phyloP scores from a whole-genome alignment of 2,797 vertebrate species.

The Propithecus perrieri region DNA sequence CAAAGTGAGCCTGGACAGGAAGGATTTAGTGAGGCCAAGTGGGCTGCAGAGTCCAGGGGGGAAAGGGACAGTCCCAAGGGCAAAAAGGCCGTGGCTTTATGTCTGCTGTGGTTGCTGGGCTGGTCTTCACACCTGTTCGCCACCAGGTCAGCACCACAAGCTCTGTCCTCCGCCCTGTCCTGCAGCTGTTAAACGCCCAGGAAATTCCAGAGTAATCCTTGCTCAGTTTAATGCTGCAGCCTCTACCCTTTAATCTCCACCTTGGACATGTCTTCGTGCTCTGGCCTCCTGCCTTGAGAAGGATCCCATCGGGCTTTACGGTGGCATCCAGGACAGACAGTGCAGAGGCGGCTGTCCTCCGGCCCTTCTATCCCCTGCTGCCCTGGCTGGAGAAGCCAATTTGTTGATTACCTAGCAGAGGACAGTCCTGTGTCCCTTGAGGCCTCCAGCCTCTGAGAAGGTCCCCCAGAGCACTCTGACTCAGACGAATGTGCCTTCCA shows the following conservation, averaged over 20 bases:
- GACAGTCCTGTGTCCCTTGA: not conserved
- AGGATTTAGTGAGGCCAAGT: not conserved
- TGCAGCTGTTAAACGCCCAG: conserved; percentile 70
- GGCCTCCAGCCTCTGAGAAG: not conserved
- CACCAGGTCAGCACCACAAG: conserved; percentile 13
- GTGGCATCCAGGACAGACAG: not conserved
- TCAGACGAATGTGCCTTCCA: conserved; percentile 37
- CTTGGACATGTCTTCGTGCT: not conserved
- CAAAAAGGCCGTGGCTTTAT: not conserved
- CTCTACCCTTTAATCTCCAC: conserved; percentile 61
- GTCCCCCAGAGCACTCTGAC: not conserved
- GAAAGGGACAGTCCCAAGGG: not conserved
- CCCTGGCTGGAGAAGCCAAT: not conserved
- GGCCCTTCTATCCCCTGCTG: not conserved
- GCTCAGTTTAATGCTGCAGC: conserved; percentile 34
- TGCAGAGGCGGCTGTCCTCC: conserved; percentile 41
- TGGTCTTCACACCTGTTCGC: conserved; percentile 67
- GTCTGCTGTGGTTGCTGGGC: not conserved
- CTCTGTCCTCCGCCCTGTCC: conserved; percentile 46
- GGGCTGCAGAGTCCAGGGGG: not conserved
- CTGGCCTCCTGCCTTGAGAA: conserved; percentile 42
- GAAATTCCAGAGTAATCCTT: conserved; percentile 74
- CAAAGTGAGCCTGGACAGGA: not conserved
- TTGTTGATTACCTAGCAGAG: not conserved
- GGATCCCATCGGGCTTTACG: not conserved